Percentiles rank a stretch among this genome's conserved stretches.
These are phyloP conservation scores for Oreochromis grahami DNA, from an alignment of 2,797 vertebrate genomes.

Conservation along the genomic window DNA sequence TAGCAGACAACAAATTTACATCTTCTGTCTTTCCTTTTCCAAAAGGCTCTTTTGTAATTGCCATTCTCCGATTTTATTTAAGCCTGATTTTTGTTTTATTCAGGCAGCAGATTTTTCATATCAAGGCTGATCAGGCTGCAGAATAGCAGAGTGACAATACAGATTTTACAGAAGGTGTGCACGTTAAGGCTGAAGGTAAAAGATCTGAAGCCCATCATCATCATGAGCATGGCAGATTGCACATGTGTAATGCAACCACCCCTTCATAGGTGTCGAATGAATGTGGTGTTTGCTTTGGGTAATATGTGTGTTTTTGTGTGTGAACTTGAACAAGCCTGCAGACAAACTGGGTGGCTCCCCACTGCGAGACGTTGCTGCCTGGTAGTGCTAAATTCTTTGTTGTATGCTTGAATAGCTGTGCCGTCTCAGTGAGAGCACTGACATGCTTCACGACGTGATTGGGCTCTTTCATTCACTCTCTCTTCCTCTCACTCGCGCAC, in stretches of 20 bases:
- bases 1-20: neutral
- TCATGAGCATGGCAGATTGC: neutral
- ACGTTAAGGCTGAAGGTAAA: neutral
- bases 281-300: neutral
- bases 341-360: constrained; percentile 11
- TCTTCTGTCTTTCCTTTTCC: neutral
- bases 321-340: neutral
- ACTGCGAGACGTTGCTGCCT: neutral
- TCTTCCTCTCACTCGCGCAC: neutral
- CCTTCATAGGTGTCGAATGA: neutral
- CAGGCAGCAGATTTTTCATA: neutral
- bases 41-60: neutral
- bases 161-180: neutral
- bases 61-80: neutral
- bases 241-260: neutral
- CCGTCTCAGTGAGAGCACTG: neutral
- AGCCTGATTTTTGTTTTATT: neutral
- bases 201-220: neutral
- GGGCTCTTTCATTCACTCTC: neutral
- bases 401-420: neutral
- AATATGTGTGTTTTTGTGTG: neutral
- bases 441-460: constrained; percentile 3
- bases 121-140: neutral
- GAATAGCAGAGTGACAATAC: neutral
- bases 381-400: neutral